A percentile compares a stretch with the other conserved stretches of the same genome.
These are phyloP conservation scores for Thaumetopoea pityocampa DNA, from an alignment of 1,140 invertebrate genomes.

Conservation along the genomic window DNA sequence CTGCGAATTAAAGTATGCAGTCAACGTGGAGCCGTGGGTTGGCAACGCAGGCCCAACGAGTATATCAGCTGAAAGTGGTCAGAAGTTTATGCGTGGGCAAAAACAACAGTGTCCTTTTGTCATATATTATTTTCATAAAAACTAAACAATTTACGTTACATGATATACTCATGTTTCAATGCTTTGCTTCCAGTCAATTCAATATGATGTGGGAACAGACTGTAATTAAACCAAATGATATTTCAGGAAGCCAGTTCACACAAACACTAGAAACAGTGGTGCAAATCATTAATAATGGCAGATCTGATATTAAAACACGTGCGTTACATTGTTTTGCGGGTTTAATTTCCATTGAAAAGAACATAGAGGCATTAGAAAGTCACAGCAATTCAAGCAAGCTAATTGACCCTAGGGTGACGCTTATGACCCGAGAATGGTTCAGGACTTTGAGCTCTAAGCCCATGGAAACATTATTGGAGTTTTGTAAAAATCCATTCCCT, in stretches of 20 bases:
- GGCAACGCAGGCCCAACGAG: too few relatives aligned
- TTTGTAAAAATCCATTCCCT: slow-evolving; percentile 80
- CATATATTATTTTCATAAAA: too few relatives aligned
- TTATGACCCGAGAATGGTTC: slow-evolving; percentile 76
- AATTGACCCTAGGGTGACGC: slow-evolving; percentile 63
- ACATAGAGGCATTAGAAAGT: slow-evolving; percentile 19
- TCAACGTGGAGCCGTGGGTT: too few relatives aligned
- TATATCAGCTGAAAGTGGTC: neutral
- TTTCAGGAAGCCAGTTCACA: slow-evolving; percentile 68
- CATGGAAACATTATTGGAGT: slow-evolving; percentile 65
- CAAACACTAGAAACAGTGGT: slow-evolving; percentile 73
- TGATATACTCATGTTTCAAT: too few relatives aligned
- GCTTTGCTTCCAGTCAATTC: too few relatives aligned
- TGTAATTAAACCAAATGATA: too few relatives aligned
- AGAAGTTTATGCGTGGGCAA: too few relatives aligned
- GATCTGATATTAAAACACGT: slow-evolving; percentile 78
- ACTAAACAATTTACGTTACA: too few relatives aligned
- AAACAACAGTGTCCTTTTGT: too few relatives aligned
- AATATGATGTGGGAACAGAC: too few relatives aligned
- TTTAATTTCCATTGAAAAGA: slow-evolving; percentile 69
- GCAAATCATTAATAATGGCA: slow-evolving; percentile 75
- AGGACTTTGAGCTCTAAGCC: slow-evolving; percentile 59
- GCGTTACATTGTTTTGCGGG: slow-evolving; percentile 78
- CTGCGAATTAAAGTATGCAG: too few relatives aligned
- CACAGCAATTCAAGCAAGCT: too few relatives aligned